These are phyloP conservation scores for Staurois parvus DNA, from an alignment of 2,797 vertebrate genomes.

Conservation along the genomic window DNA sequence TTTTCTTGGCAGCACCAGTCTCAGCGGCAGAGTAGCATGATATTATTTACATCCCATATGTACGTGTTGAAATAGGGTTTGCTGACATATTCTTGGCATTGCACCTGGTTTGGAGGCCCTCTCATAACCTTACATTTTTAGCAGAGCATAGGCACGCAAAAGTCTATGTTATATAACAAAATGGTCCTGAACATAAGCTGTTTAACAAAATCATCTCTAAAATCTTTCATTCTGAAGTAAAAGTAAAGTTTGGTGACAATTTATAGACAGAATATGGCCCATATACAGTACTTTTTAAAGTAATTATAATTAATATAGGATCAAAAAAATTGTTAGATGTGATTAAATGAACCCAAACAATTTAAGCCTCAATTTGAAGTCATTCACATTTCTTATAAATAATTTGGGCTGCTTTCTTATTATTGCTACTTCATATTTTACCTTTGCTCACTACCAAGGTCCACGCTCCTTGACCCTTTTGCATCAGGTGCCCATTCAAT, in stretches of 20 bases:
- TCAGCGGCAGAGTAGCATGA: constrained; percentile 72
- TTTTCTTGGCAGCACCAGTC: constrained; percentile 75
- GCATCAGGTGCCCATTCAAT: too few species aligned
- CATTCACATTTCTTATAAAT: neutral
- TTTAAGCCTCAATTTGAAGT: too few species aligned
- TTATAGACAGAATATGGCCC: too few species aligned
- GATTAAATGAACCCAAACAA: too few species aligned
- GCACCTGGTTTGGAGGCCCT: constrained; percentile 59
- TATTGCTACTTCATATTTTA: neutral
- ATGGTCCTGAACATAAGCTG: too few species aligned
- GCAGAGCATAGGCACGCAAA: neutral
- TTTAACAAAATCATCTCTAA: too few species aligned
- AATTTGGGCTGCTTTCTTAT: neutral
- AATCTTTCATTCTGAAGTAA: too few species aligned
- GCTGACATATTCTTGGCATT: constrained; percentile 73
- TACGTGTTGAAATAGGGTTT: constrained; percentile 71
- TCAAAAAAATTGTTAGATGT: too few species aligned
- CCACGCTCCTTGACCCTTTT: too few species aligned
- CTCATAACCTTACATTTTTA: constrained; percentile 55
- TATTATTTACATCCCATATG: constrained; percentile 72
- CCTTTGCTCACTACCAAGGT: neutral
- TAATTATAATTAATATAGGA: too few species aligned
- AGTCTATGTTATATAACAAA: constrained; percentile 8
- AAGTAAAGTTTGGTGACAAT: too few species aligned
- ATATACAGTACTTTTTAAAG: too few species aligned